phyloP scores from a whole-genome alignment of 2,113 vertebrate species.

The Sigmodon hispidus region DNA sequence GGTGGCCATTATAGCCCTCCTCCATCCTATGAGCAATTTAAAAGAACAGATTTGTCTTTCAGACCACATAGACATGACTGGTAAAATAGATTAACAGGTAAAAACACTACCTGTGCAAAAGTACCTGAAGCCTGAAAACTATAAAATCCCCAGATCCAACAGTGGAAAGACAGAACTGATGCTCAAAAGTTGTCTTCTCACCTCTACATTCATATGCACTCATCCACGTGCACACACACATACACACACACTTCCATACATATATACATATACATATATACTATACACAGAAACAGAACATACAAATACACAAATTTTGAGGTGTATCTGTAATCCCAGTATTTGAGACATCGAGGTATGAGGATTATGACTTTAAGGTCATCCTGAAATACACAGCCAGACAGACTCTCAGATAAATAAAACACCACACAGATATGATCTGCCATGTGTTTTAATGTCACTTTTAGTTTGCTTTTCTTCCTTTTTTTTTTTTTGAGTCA shows the following conservation, averaged over 20 bases:
- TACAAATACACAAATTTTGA: not conserved
- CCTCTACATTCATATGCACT: not conserved
- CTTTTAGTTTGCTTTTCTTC: not conserved
- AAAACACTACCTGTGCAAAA: not conserved
- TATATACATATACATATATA: not conserved
- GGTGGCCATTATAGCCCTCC: not conserved
- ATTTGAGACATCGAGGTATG: not conserved
- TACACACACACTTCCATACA: not conserved
- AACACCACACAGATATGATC: not conserved
- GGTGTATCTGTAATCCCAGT: not conserved
- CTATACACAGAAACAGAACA: not conserved
- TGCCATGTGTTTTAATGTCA: not conserved
- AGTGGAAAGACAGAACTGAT: not conserved
- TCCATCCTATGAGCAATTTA: not conserved
- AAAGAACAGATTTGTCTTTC: not conserved
- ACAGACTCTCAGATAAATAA: not conserved
- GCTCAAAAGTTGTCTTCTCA: not conserved
- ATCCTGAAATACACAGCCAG: not conserved
- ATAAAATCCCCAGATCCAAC: not conserved
- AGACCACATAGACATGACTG: not conserved
- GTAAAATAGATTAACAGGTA: not conserved
- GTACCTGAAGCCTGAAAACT: not conserved
- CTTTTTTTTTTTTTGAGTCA: not conserved
- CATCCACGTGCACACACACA: not conserved
- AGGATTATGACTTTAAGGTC: not conserved